These are phyloP conservation scores for Leucozona laternaria DNA, from an alignment of 2,888 invertebrate species.

Conservation along the genomic window DNA sequence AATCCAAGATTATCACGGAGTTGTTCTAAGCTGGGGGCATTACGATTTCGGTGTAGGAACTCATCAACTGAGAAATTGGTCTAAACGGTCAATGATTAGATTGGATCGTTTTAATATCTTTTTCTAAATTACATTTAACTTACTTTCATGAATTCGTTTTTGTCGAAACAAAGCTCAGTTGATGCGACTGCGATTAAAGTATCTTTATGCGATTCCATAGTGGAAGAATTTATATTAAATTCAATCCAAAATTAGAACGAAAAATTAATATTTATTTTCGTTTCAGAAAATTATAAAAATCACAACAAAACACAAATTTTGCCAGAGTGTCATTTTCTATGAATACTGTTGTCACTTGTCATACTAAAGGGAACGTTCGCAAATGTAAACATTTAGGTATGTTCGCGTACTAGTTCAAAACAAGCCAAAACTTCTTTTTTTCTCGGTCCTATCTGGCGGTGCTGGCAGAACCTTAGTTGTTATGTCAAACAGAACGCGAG, in stretches of 20 bases:
- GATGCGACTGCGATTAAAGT: conserved; percentile 7
- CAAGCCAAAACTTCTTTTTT: no score
- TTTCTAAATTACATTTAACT: background rate
- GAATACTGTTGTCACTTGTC: background rate
- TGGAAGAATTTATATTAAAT: background rate
- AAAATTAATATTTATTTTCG: conserved; percentile 14
- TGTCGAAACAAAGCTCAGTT: conserved; percentile 81
- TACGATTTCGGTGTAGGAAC: conserved; percentile 87
- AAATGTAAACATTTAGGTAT: no score
- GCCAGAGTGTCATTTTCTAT: conserved; percentile 28
- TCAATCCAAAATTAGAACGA: conserved; percentile 29
- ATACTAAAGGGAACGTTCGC: background rate
- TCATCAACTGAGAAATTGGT: conserved; percentile 96
- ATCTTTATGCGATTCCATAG: conserved; percentile 53
- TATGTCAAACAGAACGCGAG: no score
- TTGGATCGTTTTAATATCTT: background rate
- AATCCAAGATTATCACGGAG: conserved; percentile 95
- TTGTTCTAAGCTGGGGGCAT: conserved; percentile 86
- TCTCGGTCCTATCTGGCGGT: no score
- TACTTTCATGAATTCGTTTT: conserved; percentile 83
- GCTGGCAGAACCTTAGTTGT: no score
- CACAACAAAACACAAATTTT: conserved; percentile 27
- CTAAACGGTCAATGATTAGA: conserved; percentile 84
- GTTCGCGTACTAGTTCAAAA: no score
- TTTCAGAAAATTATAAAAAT: conserved; percentile 38